Percentiles rank a stretch among this genome's conserved stretches.
Conservation (phyloP, 2,113 vertebrate species). For the Mesocricetus auratus region DNA sequence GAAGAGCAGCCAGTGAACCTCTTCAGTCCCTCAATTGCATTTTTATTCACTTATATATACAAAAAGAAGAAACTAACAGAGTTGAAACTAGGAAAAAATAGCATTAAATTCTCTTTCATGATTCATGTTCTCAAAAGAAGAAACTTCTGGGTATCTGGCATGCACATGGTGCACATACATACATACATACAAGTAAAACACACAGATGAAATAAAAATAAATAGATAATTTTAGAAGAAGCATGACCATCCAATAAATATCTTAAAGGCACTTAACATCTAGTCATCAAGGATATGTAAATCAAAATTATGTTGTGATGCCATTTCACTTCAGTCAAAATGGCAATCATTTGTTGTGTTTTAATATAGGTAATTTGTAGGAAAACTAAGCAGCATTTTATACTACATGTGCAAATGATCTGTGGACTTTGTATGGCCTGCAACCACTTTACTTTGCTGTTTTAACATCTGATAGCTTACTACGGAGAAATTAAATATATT, state of each 20-base stretch:
- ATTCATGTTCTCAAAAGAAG: background rate
- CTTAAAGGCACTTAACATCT: background rate
- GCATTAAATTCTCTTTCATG: background rate
- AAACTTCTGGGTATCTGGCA: background rate
- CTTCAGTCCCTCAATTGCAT: background rate
- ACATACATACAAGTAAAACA: background rate
- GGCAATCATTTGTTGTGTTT: background rate
- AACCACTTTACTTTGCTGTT: background rate
- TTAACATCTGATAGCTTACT: background rate
- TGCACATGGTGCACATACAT: background rate
- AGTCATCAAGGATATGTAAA: background rate
- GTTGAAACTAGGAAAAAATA: background rate
- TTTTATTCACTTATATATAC: background rate
- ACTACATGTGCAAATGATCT: background rate
- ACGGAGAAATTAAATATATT: background rate
- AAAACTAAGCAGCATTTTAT: background rate
- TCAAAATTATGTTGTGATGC: background rate
- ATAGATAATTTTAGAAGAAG: background rate
- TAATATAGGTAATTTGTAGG: background rate
- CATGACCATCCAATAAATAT: background rate
- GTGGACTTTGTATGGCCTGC: background rate
- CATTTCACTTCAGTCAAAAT: background rate
- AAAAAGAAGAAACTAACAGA: background rate
- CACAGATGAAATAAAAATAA: background rate
- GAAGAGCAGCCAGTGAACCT: background rate